Conservation (phyloP, 2,113 vertebrate species). For the Gasterosteus nipponicus region DNA sequence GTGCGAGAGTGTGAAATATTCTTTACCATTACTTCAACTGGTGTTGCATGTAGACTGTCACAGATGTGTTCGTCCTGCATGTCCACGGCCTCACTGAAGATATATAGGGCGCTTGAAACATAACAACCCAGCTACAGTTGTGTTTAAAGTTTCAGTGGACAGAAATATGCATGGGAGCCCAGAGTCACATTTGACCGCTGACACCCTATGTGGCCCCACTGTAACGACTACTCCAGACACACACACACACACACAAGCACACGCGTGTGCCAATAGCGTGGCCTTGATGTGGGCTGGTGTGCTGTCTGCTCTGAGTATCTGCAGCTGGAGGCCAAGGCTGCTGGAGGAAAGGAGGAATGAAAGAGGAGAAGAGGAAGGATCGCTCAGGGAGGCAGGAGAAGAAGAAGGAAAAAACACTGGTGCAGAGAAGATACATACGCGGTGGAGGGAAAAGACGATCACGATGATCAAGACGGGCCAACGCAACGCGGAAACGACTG, state of each 20-base stretch:
- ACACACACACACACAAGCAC: constrained; percentile 34
- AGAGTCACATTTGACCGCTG: constrained; percentile 36
- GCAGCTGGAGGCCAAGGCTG: constrained; percentile 74
- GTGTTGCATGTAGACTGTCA: not conserved
- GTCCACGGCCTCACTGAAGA: constrained; percentile 7
- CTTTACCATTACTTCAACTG: not conserved
- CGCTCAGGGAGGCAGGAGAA: not conserved
- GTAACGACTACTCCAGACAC: constrained; percentile 62
- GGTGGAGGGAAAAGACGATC: not conserved
- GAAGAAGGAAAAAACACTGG: not conserved
- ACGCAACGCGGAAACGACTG: not conserved
- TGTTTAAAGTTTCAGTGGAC: constrained; percentile 14
- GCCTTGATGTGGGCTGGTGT: constrained; percentile 77
- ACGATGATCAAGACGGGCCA: not conserved
- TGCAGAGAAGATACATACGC: not conserved
- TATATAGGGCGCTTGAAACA: not conserved
- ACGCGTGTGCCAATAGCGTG: constrained; percentile 60
- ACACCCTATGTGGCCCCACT: constrained; percentile 67
- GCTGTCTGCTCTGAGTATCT: constrained; percentile 73
- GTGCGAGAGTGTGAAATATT: not conserved
- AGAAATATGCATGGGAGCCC: constrained; percentile 17
- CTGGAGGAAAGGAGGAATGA: constrained; percentile 43
- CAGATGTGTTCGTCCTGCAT: not conserved
- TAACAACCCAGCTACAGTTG: constrained; percentile 11
- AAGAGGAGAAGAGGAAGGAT: constrained; percentile 30